phyloP scores from a whole-genome alignment of 1,140 invertebrate genomes.

The Whitmania pigra region DNA sequence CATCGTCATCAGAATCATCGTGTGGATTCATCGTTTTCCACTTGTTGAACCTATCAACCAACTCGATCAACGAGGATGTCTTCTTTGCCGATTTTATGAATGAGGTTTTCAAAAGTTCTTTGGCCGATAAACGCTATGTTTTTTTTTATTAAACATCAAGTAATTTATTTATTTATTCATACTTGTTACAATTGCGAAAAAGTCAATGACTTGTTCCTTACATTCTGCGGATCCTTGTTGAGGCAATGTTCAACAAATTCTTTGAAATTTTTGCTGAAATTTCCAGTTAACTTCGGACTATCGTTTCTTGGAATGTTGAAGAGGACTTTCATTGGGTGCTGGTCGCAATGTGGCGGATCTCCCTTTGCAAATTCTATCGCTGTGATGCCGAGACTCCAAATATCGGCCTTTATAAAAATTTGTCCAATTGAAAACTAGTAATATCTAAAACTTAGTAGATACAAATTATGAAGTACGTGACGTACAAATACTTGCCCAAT shows the following conservation, averaged over 20 bases:
- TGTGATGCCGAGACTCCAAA: constrained; percentile 98
- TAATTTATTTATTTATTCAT: neutral
- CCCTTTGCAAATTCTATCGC: constrained; percentile 98
- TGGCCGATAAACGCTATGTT: constrained; percentile 73
- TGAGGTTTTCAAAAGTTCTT: constrained; percentile 81
- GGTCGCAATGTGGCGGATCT: constrained; percentile 93
- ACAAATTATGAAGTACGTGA: too few relatives aligned
- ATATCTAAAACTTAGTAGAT: too few relatives aligned
- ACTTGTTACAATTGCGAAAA: too few relatives aligned
- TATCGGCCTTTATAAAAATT: constrained; percentile 63
- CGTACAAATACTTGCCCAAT: too few relatives aligned
- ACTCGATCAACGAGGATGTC: constrained; percentile 84
- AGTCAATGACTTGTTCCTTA: constrained; percentile 50
- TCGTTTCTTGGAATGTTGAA: constrained; percentile 99
- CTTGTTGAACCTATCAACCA: constrained; percentile 88
- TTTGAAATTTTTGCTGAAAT: constrained; percentile 91
- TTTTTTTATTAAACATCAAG: neutral
- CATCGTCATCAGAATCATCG: constrained; percentile 61
- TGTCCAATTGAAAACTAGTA: too few relatives aligned
- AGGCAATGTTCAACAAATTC: constrained; percentile 99
- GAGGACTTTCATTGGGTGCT: constrained; percentile 96
- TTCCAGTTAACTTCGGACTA: constrained; percentile 89
- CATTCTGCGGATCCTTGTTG: constrained; percentile 98
- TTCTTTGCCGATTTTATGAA: constrained; percentile 91
- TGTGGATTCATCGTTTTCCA: constrained; percentile 52